phyloP scores from a whole-genome alignment of 2,113 vertebrate genomes.

The Gnathonemus echidnorhynchus region DNA sequence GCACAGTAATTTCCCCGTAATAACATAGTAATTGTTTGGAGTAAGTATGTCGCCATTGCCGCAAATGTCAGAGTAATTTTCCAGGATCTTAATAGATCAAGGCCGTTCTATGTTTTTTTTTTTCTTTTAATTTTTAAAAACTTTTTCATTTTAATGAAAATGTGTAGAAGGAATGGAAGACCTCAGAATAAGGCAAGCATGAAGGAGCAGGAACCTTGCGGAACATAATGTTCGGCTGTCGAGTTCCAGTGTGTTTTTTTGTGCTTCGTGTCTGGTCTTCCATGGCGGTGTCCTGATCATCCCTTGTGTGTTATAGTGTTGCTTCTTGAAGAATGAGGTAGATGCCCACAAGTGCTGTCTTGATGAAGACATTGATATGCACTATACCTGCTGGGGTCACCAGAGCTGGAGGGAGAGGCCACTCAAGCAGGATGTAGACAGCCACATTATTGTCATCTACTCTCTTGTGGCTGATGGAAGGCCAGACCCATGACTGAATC shows the following conservation, averaged over 20 bases:
- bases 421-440: background rate
- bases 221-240: background rate
- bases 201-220: background rate
- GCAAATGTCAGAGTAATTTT: background rate
- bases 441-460: background rate
- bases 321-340: background rate
- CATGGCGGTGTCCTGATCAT: background rate
- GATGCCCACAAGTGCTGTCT: background rate
- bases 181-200: background rate
- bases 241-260: background rate
- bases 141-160: background rate
- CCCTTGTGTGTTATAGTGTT: background rate
- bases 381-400: background rate
- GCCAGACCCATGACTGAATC: background rate
- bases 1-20: background rate
- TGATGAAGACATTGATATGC: background rate
- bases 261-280: background rate
- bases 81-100: background rate
- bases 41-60: background rate
- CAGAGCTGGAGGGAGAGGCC: background rate
- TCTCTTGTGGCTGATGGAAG: background rate
- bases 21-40: background rate
- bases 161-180: background rate
- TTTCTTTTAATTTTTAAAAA: background rate
- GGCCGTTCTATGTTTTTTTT: background rate